A percentile compares a stretch with the other conserved stretches of the same genome.
Conservation (phyloP, 2,113 vertebrate genomes). For the Rafetus swinhoei region DNA sequence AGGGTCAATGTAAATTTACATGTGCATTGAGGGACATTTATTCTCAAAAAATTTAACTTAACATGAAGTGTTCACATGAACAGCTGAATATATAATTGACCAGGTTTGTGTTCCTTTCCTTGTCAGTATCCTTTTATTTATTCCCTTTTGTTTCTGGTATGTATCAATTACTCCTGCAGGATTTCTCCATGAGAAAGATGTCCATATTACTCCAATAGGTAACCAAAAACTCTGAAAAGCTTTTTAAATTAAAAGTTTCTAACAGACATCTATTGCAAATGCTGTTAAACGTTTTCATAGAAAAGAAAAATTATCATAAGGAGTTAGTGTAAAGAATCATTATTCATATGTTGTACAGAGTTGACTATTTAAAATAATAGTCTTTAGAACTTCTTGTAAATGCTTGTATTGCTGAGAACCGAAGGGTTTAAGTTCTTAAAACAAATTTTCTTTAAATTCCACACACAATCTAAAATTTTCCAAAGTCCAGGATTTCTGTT, state of each 20-base stretch:
- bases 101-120: neutral
- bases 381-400: neutral
- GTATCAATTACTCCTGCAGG: neutral
- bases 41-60: neutral
- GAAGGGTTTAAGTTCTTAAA: neutral
- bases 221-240: neutral
- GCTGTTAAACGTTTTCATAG: neutral
- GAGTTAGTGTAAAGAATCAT: neutral
- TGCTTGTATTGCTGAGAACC: neutral
- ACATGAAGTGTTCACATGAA: neutral
- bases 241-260: neutral
- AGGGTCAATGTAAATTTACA: neutral
- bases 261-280: neutral
- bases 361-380: neutral
- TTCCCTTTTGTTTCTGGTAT: neutral
- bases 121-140: neutral
- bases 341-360: neutral
- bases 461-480: neutral
- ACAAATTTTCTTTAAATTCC: neutral
- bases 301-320: conserved; percentile 27
- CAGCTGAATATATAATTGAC: neutral
- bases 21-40: neutral
- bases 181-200: neutral
- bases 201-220: neutral
- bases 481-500: neutral